These are phyloP conservation scores for Epinotia nisella DNA, from an alignment of 2,888 invertebrate species.

Conservation along the genomic window DNA sequence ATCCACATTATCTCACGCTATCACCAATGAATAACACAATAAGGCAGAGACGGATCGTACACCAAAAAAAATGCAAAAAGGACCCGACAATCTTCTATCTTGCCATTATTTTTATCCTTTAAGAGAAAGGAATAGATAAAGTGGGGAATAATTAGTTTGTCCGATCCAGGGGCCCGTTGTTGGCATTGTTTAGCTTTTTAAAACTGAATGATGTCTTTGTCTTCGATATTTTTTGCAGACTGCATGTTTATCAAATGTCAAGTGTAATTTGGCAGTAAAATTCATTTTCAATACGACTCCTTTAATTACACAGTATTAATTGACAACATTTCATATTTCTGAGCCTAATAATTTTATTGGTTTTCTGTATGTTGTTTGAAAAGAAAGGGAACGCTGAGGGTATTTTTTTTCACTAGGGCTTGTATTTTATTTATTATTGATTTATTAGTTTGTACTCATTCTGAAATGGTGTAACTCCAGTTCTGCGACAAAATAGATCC, in stretches of 20 bases:
- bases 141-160: constrained; percentile 74
- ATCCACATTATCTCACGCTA: constrained; percentile 39
- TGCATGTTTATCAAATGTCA: background rate
- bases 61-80: constrained; percentile 53
- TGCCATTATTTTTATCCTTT: constrained; percentile 85
- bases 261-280: background rate
- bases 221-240: constrained; percentile 14
- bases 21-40: constrained; percentile 74
- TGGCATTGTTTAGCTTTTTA: constrained; percentile 26
- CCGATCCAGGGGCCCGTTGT: constrained; percentile 64
- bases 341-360: no score
- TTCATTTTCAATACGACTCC: background rate
- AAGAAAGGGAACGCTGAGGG: no score
- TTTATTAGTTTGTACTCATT: no score
- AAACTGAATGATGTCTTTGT: constrained; percentile 33
- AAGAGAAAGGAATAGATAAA: constrained; percentile 69
- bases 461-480: no score
- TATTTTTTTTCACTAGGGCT: no score
- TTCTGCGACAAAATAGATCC: no score
- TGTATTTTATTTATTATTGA: no score
- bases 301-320: no score
- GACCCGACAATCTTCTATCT: constrained; percentile 76
- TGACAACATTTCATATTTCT: no score
- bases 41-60: constrained; percentile 72
- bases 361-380: no score